phyloP scores from a whole-genome alignment of 2,888 invertebrate genomes.

The Drosophila falleni region DNA sequence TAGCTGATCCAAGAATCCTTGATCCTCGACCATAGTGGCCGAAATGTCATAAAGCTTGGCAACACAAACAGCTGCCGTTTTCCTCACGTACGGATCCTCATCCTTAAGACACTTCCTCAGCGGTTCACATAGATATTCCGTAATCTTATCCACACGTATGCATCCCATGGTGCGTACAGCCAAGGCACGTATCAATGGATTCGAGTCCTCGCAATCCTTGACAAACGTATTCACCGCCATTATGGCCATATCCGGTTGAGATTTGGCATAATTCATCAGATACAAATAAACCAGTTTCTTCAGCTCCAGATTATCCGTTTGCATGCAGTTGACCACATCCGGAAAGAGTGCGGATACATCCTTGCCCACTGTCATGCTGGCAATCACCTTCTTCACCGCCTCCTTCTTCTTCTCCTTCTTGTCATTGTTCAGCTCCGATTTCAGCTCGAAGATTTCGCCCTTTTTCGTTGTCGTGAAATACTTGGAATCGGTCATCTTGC shows the following conservation, averaged over 20 bases:
- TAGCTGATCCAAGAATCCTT: conserved; percentile 98
- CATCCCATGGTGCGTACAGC: conserved; percentile 99
- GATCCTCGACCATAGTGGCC: conserved; percentile 89
- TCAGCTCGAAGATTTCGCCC: conserved; percentile 99
- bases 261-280: conserved; percentile 99
- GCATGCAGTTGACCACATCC: conserved; percentile 99
- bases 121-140: conserved; percentile 99
- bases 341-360: conserved; percentile 99
- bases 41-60: conserved; percentile 99
- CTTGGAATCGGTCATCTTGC: conserved; percentile 98
- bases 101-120: conserved; percentile 97
- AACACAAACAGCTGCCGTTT: conserved; percentile 99
- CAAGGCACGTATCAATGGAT: conserved; percentile 98
- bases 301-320: conserved; percentile 99
- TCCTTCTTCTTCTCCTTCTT: conserved; percentile 99
- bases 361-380: conserved; percentile 99
- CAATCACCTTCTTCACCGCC: conserved; percentile 99
- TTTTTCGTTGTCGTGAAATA: conserved; percentile 99
- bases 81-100: conserved; percentile 98
- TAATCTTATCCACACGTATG: conserved; percentile 99
- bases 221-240: conserved; percentile 99
- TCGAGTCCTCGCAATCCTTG: conserved; percentile 99
- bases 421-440: conserved; percentile 99
- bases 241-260: conserved; percentile 99
- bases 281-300: conserved; percentile 99